phyloP scores from a whole-genome alignment of 2,113 vertebrate species.

The Pteruthius melanotis region DNA sequence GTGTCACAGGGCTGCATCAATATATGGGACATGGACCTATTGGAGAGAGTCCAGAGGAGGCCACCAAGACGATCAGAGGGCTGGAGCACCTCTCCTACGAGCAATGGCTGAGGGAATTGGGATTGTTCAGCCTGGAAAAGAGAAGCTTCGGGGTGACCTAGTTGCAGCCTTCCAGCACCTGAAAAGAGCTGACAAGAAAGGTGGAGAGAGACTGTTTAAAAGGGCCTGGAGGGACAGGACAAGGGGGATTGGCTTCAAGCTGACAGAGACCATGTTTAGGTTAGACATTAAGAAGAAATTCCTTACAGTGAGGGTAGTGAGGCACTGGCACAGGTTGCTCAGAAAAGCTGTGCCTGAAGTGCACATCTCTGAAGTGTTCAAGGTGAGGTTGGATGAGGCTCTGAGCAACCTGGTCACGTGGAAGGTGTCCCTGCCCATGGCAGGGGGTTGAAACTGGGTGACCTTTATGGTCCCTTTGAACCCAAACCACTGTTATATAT shows the following conservation, averaged over 20 bases:
- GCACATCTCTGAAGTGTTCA: not conserved
- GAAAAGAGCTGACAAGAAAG: not conserved
- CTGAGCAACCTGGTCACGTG: not conserved
- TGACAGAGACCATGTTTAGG: not conserved
- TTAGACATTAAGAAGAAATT: not conserved
- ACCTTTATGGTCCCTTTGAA: not conserved
- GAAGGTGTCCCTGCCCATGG: not conserved
- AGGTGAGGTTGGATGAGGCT: not conserved
- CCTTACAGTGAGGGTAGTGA: not conserved
- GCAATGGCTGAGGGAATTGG: not conserved
- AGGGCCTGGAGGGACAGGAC: not conserved
- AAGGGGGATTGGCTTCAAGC: not conserved
- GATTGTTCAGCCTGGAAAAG: not conserved
- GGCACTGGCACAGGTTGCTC: not conserved
- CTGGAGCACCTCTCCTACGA: not conserved
- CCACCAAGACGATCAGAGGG: not conserved
- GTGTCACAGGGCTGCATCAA: not conserved
- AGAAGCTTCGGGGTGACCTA: not conserved
- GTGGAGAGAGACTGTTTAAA: not conserved
- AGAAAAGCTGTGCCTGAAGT: too few species aligned
- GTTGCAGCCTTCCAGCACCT: not conserved
- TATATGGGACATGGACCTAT: fast-evolving
- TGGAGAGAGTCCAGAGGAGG: not conserved
- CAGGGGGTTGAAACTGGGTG: not conserved
- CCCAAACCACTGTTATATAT: not conserved